Conservation (phyloP, 1,140 invertebrate species). For the Drosophila auraria region DNA sequence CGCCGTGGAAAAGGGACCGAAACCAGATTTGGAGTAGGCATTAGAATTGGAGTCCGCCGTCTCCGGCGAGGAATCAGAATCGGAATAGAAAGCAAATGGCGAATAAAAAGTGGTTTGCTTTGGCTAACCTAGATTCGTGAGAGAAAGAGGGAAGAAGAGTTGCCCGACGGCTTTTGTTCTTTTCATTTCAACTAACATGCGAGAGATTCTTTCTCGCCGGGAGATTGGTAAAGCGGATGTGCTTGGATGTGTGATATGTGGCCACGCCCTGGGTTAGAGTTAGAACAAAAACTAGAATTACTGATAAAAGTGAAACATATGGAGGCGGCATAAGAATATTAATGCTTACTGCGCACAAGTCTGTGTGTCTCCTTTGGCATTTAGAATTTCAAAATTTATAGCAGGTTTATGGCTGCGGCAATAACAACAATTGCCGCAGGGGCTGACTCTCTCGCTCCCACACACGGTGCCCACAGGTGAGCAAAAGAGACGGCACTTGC, state of each 20-base stretch:
- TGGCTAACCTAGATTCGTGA: constrained; percentile 40
- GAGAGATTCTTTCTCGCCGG: constrained; percentile 6
- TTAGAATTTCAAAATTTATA: constrained; percentile 43
- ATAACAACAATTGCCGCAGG: constrained; percentile 20
- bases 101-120: constrained; percentile 39
- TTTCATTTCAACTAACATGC: constrained; percentile 17
- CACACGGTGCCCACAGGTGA: constrained; percentile 36
- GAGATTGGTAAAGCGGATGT: constrained; percentile 66
- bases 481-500: constrained; percentile 36
- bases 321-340: constrained; percentile 23
- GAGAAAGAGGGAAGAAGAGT: constrained; percentile 34
- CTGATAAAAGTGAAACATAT: constrained; percentile 62
- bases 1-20: constrained; percentile 64
- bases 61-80: constrained; percentile 9
- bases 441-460: background rate
- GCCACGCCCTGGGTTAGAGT: constrained; percentile 53
- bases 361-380: constrained; percentile 30
- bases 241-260: constrained; percentile 17
- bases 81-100: constrained; percentile 69
- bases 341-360: constrained; percentile 35
- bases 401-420: constrained; percentile 32
- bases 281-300: constrained; percentile 29
- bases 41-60: constrained; percentile 14
- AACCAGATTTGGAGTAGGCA: constrained; percentile 42
- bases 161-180: constrained; percentile 36